These are phyloP conservation scores for Dermatemys mawii DNA, from an alignment of 2,113 vertebrate genomes.

Conservation along the genomic window DNA sequence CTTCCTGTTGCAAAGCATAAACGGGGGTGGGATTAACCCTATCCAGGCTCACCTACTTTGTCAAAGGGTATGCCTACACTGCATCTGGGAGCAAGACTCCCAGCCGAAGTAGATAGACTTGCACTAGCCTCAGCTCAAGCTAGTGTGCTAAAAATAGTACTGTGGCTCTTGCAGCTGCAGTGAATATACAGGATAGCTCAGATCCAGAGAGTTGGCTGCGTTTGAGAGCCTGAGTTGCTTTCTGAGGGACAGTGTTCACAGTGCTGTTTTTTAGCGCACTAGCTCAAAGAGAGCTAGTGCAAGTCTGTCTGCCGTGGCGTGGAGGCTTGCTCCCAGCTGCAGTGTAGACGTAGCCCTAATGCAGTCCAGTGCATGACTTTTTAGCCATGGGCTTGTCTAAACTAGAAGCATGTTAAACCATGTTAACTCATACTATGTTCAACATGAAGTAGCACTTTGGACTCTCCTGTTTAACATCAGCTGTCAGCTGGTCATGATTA, in stretches of 20 bases:
- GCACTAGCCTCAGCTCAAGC: too few relatives aligned
- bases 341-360: background rate
- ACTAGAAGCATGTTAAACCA: background rate
- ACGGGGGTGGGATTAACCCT: background rate
- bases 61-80: too few relatives aligned
- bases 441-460: background rate
- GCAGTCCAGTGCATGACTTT: background rate
- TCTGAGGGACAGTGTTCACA: background rate
- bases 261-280: background rate
- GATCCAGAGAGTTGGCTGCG: background rate
- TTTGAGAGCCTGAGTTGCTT: background rate
- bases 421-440: background rate
- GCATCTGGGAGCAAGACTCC: too few relatives aligned
- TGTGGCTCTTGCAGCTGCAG: background rate
- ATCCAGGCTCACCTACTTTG: too few relatives aligned
- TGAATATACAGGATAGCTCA: background rate
- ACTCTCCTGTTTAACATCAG: background rate
- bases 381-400: background rate
- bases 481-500: background rate
- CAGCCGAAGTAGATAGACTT: too few relatives aligned
- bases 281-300: background rate
- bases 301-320: background rate
- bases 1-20: background rate
- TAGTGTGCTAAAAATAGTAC: too few relatives aligned
- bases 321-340: background rate